Evolutionary conservation across 53 echinoderm and acorn worm genomes (phyloP), one percentile per base, ranked within the genome.

Genomic region (Zoroaster sp.): DNA sequence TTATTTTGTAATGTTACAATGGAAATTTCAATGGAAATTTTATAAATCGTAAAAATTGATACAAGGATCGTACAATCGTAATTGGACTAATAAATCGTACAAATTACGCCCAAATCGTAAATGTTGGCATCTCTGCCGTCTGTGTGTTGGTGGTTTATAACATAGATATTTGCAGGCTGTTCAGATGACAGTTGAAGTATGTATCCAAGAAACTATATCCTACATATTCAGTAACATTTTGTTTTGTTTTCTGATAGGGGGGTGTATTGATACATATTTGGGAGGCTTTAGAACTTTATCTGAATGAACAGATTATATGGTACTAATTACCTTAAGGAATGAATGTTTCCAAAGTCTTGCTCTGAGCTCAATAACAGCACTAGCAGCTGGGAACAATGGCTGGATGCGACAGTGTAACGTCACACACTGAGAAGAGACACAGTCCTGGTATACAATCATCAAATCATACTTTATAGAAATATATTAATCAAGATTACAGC

Each of bases 341-440:
- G 94, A 91, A 66, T 83, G 53, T 54, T 92, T 83, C 94, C 94
- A 96, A 43, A 96, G 81, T 69, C 94, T 81, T 55, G 90, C 90
- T 37, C 63, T 68, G 7, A 96, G 34, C 52, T 94, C 88, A 15
- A 96, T 80, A 7, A 94, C 94, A 10, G 83, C 90, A 67, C 94
- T 91, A 15, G 77, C 92, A 33, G 68, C 83, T 18, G 69, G 63
- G 0, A 73, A 51, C 34, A 96, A 39, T 28, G 87, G 78, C n/a
- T 94, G 71, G 7, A 96, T 74, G 30, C 41, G 45, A 30, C 96
- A 96, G 20, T 72, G 47, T n/a, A 96, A 71, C 12, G 74, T 78
- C 6, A 94, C 74, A 86, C 96, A 96, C 70, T 94, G 82, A 1
- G 90, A 88, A 5, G 90, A 90, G 8, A 53, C 40, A 88, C 96